Base-by-base conservation (phyloP, 2,888 invertebrate species). In the Watsonalla binaria region DNA sequence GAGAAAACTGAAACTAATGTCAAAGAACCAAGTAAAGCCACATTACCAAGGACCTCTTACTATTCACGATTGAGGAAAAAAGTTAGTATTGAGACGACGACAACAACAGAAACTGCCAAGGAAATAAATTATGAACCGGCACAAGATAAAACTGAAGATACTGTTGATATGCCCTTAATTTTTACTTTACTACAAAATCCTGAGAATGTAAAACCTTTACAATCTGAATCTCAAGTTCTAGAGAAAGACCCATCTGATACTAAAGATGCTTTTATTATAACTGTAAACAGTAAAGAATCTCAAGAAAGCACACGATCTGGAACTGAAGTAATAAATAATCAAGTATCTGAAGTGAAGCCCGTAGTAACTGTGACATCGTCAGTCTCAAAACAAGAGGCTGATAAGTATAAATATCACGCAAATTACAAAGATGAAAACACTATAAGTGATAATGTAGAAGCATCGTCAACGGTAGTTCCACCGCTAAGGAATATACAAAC, bases 401-500 rank as follows among this genome's bases (percentile, higher is more conserved):
- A 77, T 45, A 84, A 80, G 51, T 74, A 78, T 55, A 89, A 82
- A 63, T 90, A 83, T 57, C 90, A 89, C 52, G 76, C 89, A 6
- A 87, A 80, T 63, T 89, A 79, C 53, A 87, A 85, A 63, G 78
- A 84, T 46, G 63, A 74, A 24, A 73, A 68, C 49, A 56, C 71
- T 33, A 72, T 62, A 13, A 67, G 66, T 52, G 71, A 68, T 52
- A 74, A 76, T 61, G 64, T 73, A 59, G 73, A 73, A 46, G 57
- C 59, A 35, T 73, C 76, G 5, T 74, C 78, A 35, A 74, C 74
- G 14, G 72, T 74, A 8, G 59, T 68, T 45, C 78, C 82, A n/a
- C 72, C 78, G 7, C 84, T 90, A 47, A 82, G 79, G 69, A 90
- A 89, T 70, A 70, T 89, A 56, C 81, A 80, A 62, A 82, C 87